These are phyloP conservation scores for Aplysina aerophoba DNA, from an alignment of 37 sponge, comb jelly and placozoan genomes.

Conservation along the genomic window DNA sequence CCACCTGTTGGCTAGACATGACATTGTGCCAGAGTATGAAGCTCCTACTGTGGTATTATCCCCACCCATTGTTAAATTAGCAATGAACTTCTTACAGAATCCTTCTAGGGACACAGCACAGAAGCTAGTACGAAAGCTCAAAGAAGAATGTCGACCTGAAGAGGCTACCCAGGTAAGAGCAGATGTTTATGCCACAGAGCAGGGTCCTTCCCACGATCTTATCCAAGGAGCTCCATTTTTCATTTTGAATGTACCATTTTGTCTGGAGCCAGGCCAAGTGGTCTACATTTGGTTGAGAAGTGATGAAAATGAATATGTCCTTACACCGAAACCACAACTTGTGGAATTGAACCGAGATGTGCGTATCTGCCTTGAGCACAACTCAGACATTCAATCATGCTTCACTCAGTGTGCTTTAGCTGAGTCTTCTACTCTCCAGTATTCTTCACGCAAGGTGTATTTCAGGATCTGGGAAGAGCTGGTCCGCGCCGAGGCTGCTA, in stretches of 20 bases:
- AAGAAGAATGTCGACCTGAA: background rate
- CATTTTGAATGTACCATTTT: background rate
- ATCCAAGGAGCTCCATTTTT: background rate
- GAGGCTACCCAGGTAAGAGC: no score
- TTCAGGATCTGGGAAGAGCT: slow-evolving; percentile 58
- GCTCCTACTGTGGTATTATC: no score
- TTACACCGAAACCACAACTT: slow-evolving; percentile 59
- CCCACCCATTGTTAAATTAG: no score
- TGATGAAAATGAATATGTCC: slow-evolving; percentile 34
- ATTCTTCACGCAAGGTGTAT: slow-evolving; percentile 45
- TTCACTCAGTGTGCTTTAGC: slow-evolving; percentile 50
- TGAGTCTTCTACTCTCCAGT: slow-evolving; percentile 38
- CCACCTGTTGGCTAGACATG: no score
- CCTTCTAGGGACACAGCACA: no score
- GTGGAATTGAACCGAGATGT: slow-evolving; percentile 51
- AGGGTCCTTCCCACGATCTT: no score
- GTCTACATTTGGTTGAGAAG: slow-evolving; percentile 58
- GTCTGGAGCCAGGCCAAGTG: background rate
- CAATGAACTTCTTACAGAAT: no score
- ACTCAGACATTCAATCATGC: slow-evolving; percentile 56
- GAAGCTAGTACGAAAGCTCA: no score
- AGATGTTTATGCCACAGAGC: no score
- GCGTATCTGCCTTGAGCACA: slow-evolving; percentile 70
- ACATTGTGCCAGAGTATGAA: no score
- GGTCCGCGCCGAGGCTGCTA: slow-evolving; percentile 68